These are phyloP conservation scores for Microcebus murinus DNA, from an alignment of 2,113 vertebrate species.

Conservation along the genomic window DNA sequence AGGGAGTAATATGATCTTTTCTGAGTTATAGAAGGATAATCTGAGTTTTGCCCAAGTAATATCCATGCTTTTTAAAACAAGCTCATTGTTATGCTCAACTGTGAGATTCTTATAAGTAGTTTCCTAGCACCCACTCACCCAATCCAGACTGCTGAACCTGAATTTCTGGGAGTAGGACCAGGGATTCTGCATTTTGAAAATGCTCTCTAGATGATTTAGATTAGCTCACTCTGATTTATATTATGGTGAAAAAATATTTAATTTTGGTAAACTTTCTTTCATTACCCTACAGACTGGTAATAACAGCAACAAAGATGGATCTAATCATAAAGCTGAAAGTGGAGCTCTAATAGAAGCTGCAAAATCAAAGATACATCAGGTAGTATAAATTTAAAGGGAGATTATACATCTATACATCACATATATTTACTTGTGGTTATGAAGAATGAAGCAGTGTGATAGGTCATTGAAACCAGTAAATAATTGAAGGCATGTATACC, in stretches of 20 bases:
- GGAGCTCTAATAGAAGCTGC: constrained; percentile 93
- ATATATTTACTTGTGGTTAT: neutral
- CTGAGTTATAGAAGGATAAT: neutral
- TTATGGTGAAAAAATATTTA: neutral
- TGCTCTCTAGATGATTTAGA: neutral
- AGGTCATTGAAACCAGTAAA: neutral
- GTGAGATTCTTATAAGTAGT: neutral
- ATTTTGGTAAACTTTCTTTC: constrained; percentile 24
- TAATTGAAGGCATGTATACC: neutral
- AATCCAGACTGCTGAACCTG: neutral
- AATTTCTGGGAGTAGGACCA: neutral
- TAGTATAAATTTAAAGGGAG: constrained; percentile 55
- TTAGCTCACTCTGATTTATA: neutral
- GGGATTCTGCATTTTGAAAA: neutral
- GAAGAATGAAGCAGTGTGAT: neutral
- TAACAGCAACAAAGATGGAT: constrained; percentile 90
- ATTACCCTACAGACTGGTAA: constrained; percentile 85
- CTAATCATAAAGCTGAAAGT: constrained; percentile 92
- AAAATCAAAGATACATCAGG: constrained; percentile 98
- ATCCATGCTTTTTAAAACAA: neutral
- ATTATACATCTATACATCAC: accelerated
- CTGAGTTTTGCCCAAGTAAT: neutral
- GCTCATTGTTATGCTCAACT: neutral
- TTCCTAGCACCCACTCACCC: neutral
- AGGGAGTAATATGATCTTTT: neutral